These are phyloP conservation scores for Pseudomyrmex sp. DNA, from an alignment of 1,140 invertebrate genomes.

Conservation along the genomic window DNA sequence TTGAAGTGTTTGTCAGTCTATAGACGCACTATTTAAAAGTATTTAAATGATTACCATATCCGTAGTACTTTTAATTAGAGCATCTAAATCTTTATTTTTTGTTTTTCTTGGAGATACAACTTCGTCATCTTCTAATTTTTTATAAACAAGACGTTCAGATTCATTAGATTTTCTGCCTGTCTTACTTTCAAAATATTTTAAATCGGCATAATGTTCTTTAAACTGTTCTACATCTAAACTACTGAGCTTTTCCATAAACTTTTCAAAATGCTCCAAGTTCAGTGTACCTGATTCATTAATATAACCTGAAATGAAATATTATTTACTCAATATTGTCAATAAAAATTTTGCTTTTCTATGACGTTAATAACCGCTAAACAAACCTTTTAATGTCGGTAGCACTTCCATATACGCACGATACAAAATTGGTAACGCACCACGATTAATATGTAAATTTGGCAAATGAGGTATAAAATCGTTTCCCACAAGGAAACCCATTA, in stretches of 20 bases:
- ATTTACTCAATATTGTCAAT: slow-evolving; percentile 31
- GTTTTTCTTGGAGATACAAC: slow-evolving; percentile 53
- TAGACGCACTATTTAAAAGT: background rate
- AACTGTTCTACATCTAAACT: slow-evolving; percentile 94
- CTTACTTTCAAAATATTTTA: slow-evolving; percentile 94
- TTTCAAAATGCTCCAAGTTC: slow-evolving; percentile 94
- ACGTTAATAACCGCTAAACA: background rate
- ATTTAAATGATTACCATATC: slow-evolving; percentile 85
- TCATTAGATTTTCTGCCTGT: slow-evolving; percentile 85
- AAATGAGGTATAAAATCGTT: slow-evolving; percentile 99
- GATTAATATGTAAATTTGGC: slow-evolving; percentile 96
- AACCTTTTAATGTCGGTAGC: slow-evolving; percentile 94
- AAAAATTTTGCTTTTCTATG: background rate
- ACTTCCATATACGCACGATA: slow-evolving; percentile 96
- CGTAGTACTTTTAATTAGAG: slow-evolving; percentile 87
- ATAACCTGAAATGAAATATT: slow-evolving; percentile 88
- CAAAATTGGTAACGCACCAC: slow-evolving; percentile 94
- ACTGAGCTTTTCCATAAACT: slow-evolving; percentile 92
- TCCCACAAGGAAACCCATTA: slow-evolving; percentile 98
- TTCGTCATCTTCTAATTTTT: slow-evolving; percentile 67
- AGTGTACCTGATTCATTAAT: slow-evolving; percentile 96
- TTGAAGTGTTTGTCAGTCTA: slow-evolving; percentile 25
- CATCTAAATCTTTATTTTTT: slow-evolving; percentile 86
- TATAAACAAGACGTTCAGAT: slow-evolving; percentile 64
- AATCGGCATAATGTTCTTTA: slow-evolving; percentile 92